Evolutionary conservation across 2,888 invertebrate species (phyloP), one percentile per base, ranked within the genome.

Genomic region (Stramonita haemastoma): DNA sequence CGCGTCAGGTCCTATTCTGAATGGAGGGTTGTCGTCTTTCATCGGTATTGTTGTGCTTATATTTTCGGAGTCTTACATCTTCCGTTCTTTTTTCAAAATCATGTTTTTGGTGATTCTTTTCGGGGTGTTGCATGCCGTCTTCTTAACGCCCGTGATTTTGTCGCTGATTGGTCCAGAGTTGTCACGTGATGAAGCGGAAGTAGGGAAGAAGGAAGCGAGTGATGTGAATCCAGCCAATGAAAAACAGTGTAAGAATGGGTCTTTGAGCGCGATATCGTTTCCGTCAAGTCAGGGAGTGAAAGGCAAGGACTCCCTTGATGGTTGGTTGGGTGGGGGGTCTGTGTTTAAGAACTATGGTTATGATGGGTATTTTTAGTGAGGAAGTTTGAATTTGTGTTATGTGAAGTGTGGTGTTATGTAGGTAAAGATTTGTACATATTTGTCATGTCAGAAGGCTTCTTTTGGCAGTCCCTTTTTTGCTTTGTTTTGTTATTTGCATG

Each of bases 61-160:
- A 15, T 88, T 90, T 26, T 92, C 93, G 4, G 89, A 90, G 34
- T 92, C 92, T 0, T 93, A 92, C 81, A 91, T 93, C 13, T 93
- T 93, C 60, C 90, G 90, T 66, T 91, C 93, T 2, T 93, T 93
- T 89, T 93, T 92, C 86, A 90, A 91, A n/a, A 91, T 93, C 22
- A 93, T 93, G 92, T 87, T 92, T 11, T 88, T 93, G 32, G 93
- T 93, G 0, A 91, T 93, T 66, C 70, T 91, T 6, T 93, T 93
- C 79, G 94, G 94, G 0, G 66, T 91, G 15, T 57, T 90, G 13
- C 94, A 94, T 90, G 91, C 93, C 0, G 89, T 93, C 4, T 90
- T 94, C n/a, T 89, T 94, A 15, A 89, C 93, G 36, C 93, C 94
- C 0, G 92, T 93, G 13, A 73, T 93, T 1, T 87, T 94, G 22